A percentile compares a stretch with the other conserved stretches of the same genome.
Evolutionary conservation across 2,888 invertebrate genomes (phyloP).

Genomic region (Creontiades dilutus): DNA sequence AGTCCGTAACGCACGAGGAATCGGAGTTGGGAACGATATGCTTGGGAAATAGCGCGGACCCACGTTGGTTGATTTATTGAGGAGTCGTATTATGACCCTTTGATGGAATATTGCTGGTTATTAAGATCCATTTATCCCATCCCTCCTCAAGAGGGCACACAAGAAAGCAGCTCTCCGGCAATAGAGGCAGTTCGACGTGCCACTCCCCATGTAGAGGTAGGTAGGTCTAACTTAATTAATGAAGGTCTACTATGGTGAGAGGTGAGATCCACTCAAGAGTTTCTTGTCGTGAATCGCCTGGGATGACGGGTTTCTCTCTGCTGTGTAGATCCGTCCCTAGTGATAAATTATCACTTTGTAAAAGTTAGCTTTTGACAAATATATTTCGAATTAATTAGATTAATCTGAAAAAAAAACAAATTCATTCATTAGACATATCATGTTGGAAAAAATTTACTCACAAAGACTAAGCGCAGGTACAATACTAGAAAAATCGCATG

Average conservation of each 20-base stretch:
- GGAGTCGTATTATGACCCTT: background rate
- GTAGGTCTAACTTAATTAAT: constrained; percentile 34
- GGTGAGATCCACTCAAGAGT: constrained; percentile 23
- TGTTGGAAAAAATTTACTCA: no score
- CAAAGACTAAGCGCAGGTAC: no score
- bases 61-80: no score
- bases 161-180: background rate
- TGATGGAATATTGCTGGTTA: background rate
- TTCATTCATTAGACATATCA: no score
- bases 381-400: background rate
- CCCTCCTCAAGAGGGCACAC: background rate
- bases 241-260: constrained; percentile 32
- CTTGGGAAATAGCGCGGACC: no score
- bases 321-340: background rate
- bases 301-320: constrained; percentile 19
- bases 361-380: background rate
- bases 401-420: background rate
- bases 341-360: background rate
- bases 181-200: background rate
- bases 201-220: constrained; percentile 23
- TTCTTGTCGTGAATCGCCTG: constrained; percentile 6
- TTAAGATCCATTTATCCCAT: background rate
- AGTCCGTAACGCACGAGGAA: no score
- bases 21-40: no score
- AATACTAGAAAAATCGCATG: no score